phyloP scores from a whole-genome alignment of 2,888 invertebrate genomes.

The Noctua comes region DNA sequence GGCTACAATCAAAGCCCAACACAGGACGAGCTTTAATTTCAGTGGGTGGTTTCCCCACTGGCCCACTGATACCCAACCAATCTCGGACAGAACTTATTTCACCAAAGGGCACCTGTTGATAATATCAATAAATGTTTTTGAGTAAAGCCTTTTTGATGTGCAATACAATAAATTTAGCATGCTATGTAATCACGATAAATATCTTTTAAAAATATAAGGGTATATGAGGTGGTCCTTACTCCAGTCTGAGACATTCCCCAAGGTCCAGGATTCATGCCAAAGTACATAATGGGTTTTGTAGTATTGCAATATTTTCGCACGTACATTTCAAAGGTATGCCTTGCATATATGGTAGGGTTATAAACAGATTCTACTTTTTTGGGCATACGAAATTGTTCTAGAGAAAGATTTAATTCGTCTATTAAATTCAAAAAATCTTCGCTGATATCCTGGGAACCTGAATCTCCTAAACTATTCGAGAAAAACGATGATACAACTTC shows the following conservation, averaged over 20 bases:
- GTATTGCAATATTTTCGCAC: constrained; percentile 92
- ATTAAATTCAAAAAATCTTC: constrained; percentile 79
- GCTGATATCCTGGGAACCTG: constrained; percentile 63
- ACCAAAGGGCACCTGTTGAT: constrained; percentile 95
- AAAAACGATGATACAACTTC: constrained; percentile 83
- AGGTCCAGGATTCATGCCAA: constrained; percentile 99
- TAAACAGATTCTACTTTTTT: constrained; percentile 92
- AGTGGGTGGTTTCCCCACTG: constrained; percentile 92
- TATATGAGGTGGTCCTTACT: constrained; percentile 85
- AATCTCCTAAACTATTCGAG: constrained; percentile 37
- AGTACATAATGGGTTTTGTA: constrained; percentile 93
- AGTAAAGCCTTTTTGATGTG: neutral
- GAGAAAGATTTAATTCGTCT: constrained; percentile 83
- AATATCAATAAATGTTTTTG: neutral
- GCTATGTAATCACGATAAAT: neutral
- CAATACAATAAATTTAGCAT: neutral
- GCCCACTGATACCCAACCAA: constrained; percentile 93
- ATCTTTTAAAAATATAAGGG: neutral
- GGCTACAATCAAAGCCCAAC: constrained; percentile 92
- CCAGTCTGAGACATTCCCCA: constrained; percentile 99
- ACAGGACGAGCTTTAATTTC: constrained; percentile 93
- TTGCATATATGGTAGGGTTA: constrained; percentile 96
- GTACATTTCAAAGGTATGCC: constrained; percentile 94
- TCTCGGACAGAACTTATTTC: constrained; percentile 94
- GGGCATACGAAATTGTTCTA: constrained; percentile 87